Evolutionary conservation across 2,113 vertebrate genomes (phyloP), one percentile per base, ranked within the genome.

Genomic region (Cynoglossus semilaevis): DNA sequence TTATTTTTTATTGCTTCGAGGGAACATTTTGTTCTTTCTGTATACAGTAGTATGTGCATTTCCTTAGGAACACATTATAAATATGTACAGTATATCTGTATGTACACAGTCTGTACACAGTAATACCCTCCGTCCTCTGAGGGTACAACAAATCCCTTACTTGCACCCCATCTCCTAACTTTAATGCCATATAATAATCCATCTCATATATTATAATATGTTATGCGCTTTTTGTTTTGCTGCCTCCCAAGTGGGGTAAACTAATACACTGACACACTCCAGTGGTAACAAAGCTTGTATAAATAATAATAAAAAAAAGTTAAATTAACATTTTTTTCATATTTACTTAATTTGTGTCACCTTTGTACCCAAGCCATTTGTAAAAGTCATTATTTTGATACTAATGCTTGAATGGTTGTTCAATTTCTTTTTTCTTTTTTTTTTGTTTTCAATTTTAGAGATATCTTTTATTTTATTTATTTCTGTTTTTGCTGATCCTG

Each of bases 401-500:
- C 18, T 17, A 36, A 13, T 18, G 15, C 16, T 34, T 16, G 10
- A 18, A 1, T 58, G 49, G 48, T 81, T 72, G 47, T 67, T 66
- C 43, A 53, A 22, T 49, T 74, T 54, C 79, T 63, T 69, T 71
- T 44, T 51, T 49, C 35, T n/a, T 63, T 53, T 50, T 67, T 63
- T 1, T 47, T 51, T 56, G 22, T 2, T 29, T 29, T 29, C 6
- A 4, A 29, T 29, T 6, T 29, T 29, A 29, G 22, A 29, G 22
- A 29, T 29, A 29, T 29, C 22, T 29, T 22, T 4, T 15, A 34
- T 7, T 44, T 14, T 47, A 42, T 69, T 61, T 72, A 48, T 77
- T 76, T 76, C 38, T 77, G 72, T 76, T 76, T 79, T 60, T 65
- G 82, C 80, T 79, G 78, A 82, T 82, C 74, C 75, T 22, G 67